phyloP scores from a whole-genome alignment of 2,888 invertebrate species.

The Drosophila quinaria region DNA sequence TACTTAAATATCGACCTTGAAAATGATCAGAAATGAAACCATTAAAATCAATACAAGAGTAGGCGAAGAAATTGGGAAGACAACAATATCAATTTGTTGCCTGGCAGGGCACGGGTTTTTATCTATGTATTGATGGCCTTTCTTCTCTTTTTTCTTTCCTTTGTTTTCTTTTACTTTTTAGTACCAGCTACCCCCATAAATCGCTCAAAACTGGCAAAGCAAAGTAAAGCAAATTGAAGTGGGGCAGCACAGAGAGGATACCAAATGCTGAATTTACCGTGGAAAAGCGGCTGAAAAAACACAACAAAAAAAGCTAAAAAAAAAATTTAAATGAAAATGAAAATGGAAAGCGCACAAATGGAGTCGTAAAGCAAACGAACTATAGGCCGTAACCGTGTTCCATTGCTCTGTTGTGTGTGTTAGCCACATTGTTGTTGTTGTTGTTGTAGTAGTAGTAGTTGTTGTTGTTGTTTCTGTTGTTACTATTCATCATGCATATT shows the following conservation, averaged over 20 bases:
- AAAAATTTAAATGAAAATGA: constrained; percentile 37
- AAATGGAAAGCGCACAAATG: constrained; percentile 78
- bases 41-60: constrained; percentile 24
- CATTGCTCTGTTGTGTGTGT: constrained; percentile 9
- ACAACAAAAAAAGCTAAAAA: constrained; percentile 13
- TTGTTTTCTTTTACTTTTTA: constrained; percentile 13
- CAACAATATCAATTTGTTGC: constrained; percentile 64
- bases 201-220: constrained; percentile 76
- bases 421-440: constrained; percentile 27
- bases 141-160: constrained; percentile 3
- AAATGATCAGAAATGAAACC: not conserved
- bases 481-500: constrained; percentile 64
- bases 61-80: constrained; percentile 3
- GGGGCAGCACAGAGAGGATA: constrained; percentile 28
- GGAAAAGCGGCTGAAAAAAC: constrained; percentile 30
- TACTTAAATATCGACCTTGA: constrained; percentile 18
- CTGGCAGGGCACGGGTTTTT: constrained; percentile 53
- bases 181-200: constrained; percentile 66
- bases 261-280: constrained; percentile 55
- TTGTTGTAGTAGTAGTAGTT: constrained; percentile 1
- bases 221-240: constrained; percentile 79
- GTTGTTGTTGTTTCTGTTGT: constrained; percentile 13
- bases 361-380: constrained; percentile 76
- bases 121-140: constrained; percentile 59
- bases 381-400: constrained; percentile 40